Evolutionary conservation across 2,113 vertebrate genomes (phyloP).

Genomic region (Ifrita kowaldi): DNA sequence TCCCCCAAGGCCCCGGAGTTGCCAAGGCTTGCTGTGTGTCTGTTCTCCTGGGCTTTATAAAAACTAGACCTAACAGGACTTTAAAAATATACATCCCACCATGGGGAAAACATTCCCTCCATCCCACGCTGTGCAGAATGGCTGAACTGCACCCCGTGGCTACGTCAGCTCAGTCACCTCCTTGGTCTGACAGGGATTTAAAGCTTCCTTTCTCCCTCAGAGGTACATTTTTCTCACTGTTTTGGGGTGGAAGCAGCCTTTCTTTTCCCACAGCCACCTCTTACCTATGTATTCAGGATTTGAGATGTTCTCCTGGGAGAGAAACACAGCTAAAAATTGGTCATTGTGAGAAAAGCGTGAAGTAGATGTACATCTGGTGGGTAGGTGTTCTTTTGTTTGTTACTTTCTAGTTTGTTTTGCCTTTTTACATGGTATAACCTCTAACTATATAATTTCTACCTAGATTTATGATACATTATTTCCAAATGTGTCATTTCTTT

Average conservation of each 20-base stretch:
- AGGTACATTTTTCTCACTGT: fast-evolving
- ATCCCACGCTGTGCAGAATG: neutral
- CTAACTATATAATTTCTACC: neutral
- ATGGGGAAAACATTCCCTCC: neutral
- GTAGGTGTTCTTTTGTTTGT: neutral
- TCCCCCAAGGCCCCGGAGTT: neutral
- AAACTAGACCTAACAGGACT: neutral
- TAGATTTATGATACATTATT: neutral
- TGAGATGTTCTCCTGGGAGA: neutral
- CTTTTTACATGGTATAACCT: neutral
- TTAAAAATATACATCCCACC: neutral
- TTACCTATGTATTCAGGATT: neutral
- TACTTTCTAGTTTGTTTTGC: neutral
- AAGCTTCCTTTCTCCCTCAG: neutral
- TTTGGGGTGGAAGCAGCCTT: neutral
- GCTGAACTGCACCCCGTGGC: fast-evolving
- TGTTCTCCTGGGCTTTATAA: neutral
- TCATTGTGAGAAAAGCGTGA: neutral
- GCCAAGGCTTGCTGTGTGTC: neutral
- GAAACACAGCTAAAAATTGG: neutral
- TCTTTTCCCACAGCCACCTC: neutral
- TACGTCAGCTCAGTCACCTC: neutral
- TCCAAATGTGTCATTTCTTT: neutral
- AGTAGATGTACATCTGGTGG: neutral
- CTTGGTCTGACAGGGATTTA: neutral